Evolutionary conservation across 2,888 invertebrate genomes (phyloP).

Genomic region (Himalopsyche japonica): DNA sequence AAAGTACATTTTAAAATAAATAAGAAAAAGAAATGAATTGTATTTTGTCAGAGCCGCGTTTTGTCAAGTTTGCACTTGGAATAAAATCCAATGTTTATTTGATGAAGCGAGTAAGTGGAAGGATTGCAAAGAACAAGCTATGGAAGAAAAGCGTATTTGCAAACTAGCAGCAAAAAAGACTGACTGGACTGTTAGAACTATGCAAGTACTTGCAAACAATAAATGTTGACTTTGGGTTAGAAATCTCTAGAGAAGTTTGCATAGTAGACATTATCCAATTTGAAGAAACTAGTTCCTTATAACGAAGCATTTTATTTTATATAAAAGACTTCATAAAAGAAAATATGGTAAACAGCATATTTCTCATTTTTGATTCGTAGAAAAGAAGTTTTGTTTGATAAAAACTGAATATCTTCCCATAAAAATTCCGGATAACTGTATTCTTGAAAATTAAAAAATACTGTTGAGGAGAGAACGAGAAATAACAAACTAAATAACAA

Average conservation of each 20-base stretch:
- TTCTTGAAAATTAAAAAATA: no score
- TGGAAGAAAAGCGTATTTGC: background rate
- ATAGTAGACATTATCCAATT: background rate
- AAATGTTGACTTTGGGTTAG: conserved; percentile 4
- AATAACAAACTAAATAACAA: no score
- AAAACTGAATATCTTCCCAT: no score
- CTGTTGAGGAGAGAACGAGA: no score
- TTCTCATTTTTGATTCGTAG: no score
- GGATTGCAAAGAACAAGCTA: background rate
- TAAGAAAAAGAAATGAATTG: background rate
- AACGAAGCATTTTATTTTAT: background rate
- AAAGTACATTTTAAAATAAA: no score
- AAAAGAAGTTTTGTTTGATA: no score
- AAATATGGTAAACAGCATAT: no score
- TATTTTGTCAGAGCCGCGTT: background rate
- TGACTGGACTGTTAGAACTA: conserved; percentile 3
- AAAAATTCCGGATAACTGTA: no score
- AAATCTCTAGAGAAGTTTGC: background rate
- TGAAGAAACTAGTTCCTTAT: background rate
- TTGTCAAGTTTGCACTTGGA: background rate
- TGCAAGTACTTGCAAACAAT: background rate
- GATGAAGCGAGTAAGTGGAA: conserved; percentile 24
- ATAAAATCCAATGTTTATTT: conserved; percentile 33
- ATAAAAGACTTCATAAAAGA: no score
- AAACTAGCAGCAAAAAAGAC: conserved; percentile 1